Evolutionary conservation across 2,797 vertebrate genomes (phyloP).

Genomic region (Neoniphon sammara): DNA sequence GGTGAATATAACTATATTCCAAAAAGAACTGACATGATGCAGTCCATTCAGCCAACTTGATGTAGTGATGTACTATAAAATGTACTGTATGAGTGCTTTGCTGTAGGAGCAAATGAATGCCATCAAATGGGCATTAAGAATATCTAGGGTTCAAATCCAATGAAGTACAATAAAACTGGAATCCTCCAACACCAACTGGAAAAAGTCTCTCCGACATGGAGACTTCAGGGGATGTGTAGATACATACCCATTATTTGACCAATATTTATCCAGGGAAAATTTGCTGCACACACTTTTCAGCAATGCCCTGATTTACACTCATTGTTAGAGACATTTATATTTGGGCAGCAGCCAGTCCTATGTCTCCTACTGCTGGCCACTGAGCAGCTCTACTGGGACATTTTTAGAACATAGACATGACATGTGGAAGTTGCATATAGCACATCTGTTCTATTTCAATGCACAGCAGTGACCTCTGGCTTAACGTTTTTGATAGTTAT

Average conservation of each 20-base stretch:
- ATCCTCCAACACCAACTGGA: neutral
- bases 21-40: neutral
- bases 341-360: neutral
- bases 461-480: conserved; percentile 34
- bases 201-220: neutral
- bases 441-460: conserved; percentile 44
- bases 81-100: neutral
- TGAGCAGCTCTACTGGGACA: conserved; percentile 6
- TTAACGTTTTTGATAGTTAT: conserved; percentile 39
- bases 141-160: too few relatives aligned
- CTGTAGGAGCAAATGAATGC: neutral
- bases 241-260: conserved; percentile 6
- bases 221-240: neutral
- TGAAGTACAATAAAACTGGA: neutral
- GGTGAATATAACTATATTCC: conserved; percentile 1
- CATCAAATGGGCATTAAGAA: neutral
- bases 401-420: conserved; percentile 20
- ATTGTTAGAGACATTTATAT: conserved; percentile 3
- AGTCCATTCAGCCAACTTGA: conserved; percentile 4
- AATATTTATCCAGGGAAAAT: neutral
- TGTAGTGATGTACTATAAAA: neutral
- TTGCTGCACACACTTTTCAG: neutral
- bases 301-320: conserved; percentile 8
- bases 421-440: conserved; percentile 5
- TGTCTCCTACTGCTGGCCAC: conserved; percentile 3